These are phyloP conservation scores for Acestrorhynchus altus DNA, from an alignment of 2,797 vertebrate genomes.

Conservation along the genomic window DNA sequence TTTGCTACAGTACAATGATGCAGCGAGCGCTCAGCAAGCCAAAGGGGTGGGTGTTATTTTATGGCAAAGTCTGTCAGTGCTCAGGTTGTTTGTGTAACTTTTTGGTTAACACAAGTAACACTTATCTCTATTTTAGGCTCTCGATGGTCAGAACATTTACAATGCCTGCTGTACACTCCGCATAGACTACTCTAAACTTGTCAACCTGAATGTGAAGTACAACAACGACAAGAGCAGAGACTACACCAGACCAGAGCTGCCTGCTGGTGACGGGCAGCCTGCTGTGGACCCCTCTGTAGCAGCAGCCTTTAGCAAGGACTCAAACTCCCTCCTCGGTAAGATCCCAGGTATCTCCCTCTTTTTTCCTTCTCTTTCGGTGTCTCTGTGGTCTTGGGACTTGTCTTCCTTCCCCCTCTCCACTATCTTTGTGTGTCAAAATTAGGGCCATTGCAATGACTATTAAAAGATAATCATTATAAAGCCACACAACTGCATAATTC, in stretches of 20 bases:
- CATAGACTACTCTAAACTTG: conserved; percentile 98
- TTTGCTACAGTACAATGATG: conserved; percentile 93
- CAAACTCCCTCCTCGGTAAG: conserved; percentile 95
- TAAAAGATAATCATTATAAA: too few relatives aligned
- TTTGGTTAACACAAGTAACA: conserved; percentile 12
- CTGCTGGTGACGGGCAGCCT: conserved; percentile 93
- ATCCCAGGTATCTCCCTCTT: conserved; percentile 77
- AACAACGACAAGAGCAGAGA: conserved; percentile 99
- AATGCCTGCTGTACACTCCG: conserved; percentile 97
- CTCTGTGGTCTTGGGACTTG: not conserved
- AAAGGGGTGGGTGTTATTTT: conserved; percentile 85
- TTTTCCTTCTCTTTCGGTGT: conserved; percentile 55
- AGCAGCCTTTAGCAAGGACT: conserved; percentile 93
- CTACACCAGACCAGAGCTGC: conserved; percentile 96
- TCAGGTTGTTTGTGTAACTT: conserved; percentile 5
- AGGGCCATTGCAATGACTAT: too few relatives aligned
- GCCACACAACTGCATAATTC: too few relatives aligned
- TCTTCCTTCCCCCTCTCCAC: not conserved
- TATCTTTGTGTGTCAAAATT: too few relatives aligned
- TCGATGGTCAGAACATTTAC: conserved; percentile 98
- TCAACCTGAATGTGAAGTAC: conserved; percentile 98
- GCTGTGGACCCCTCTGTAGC: conserved; percentile 88
- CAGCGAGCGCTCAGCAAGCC: conserved; percentile 93
- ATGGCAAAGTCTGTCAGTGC: conserved; percentile 21
- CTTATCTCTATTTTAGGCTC: conserved; percentile 78